These are phyloP conservation scores for Strix aluco DNA, from an alignment of 2,113 vertebrate genomes.

Conservation along the genomic window DNA sequence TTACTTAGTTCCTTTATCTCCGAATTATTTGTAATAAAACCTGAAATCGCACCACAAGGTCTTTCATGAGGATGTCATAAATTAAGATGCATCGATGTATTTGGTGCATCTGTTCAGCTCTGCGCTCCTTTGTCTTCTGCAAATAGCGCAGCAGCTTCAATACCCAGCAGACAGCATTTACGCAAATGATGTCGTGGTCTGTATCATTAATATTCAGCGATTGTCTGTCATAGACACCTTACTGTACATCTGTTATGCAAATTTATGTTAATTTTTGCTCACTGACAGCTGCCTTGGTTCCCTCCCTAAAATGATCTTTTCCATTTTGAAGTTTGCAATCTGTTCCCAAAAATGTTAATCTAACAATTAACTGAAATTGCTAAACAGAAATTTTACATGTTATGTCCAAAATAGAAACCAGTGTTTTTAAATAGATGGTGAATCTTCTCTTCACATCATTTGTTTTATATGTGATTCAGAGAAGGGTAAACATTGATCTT, in stretches of 20 bases:
- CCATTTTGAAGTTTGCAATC: conserved; percentile 89
- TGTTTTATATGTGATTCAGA: conserved; percentile 72
- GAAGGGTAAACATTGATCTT: conserved; percentile 75
- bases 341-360: conserved; percentile 85
- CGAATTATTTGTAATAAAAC: conserved; percentile 84
- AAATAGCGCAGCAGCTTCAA: conserved; percentile 80
- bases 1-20: conserved; percentile 78
- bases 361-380: conserved; percentile 86
- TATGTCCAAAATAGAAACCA: conserved; percentile 81
- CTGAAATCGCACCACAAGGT: conserved; percentile 79
- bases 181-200: conserved; percentile 83
- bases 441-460: conserved; percentile 74
- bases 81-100: conserved; percentile 82
- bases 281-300: conserved; percentile 85
- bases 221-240: conserved; percentile 88
- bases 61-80: conserved; percentile 81
- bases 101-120: conserved; percentile 80
- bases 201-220: conserved; percentile 87
- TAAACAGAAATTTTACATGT: conserved; percentile 83
- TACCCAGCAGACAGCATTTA: conserved; percentile 85
- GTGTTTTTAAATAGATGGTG: conserved; percentile 78
- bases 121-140: conserved; percentile 79
- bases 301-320: conserved; percentile 84
- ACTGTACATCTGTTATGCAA: conserved; percentile 92
- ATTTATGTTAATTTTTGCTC: conserved; percentile 85